Base-by-base conservation (phyloP, 2,888 invertebrate species). In the Troilus luridus region DNA sequence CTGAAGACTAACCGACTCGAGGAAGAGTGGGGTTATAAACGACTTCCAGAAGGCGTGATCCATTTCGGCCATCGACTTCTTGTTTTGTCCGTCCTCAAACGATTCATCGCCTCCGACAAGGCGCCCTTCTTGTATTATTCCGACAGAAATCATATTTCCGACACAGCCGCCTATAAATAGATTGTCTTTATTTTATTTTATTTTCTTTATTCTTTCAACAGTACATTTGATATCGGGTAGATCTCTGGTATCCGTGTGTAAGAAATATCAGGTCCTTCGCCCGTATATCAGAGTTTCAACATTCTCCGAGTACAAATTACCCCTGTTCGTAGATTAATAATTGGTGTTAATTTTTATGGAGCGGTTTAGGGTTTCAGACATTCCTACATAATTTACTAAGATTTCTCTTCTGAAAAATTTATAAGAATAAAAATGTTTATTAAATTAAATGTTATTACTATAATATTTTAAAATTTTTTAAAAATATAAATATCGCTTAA, bases 131-230 rank as follows among this genome's bases (percentile, higher is more conserved):
- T 7, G n/a, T 8, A 56, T 85, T n/a, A 85, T 85, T 85, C 85
- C n/a, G 85, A 85, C 85, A 85, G 85, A 85, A 85, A 85, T 85
- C 85, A 85, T 85, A 85, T 85, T 85, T 85, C 56, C 85, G 56
- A 58, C 11, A 6, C 56, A 11, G 56, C 11, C 56, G 56, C n/a
- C 72, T 56, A 56, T 56, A 54, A 81, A 81, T 81, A 85, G 85
- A 21, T 85, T 77, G 41, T 41, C 1, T 41, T 41, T 41, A 41
- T 41, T 41, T 41, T 41, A 41, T 41, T 41, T 77, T 72, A 24
- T 24, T 77, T 85, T 12, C 14, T 67, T 19, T 27, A 21, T 41
- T 56, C 85, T 85, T 85, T 85, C 85, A 85, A 85, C 85, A 85
- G 85, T 85, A 56, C 85, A 85, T 85, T 85, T 58, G 41, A 56